Base-by-base conservation (phyloP, 2,797 vertebrate genomes). In the Podarcis lilfordi region DNA sequence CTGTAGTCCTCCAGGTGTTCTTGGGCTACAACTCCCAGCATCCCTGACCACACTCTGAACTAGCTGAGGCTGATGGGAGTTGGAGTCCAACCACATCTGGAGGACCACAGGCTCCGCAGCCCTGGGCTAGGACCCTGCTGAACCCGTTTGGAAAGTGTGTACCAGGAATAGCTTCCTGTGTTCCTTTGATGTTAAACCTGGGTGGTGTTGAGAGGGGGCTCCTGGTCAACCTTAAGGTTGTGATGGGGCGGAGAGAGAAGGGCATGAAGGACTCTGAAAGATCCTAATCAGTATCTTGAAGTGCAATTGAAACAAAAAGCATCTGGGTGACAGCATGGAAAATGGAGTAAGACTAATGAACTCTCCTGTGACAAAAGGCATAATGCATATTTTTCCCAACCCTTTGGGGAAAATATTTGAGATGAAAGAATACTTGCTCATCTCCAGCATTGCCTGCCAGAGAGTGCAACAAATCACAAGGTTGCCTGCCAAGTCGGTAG, bases 391-490 rank as follows among this genome's bases (percentile, higher is more conserved):
- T 32, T 25, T 29, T 1, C 45, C 11, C 69, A 74, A 21, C 37
- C 81, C 40, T 69, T 69, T 86, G 93, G 91, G 77, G 90, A 87
- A 91, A 68, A 35, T 27, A 50, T 91, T 91, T 92, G 83, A 95
- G 93, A 88, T 89, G 81, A 86, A 90, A 66, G 69, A 23, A 0
- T 76, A 29, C 89, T 43, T n/a, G 37, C 59, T 68, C 85, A 86
- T 71, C 85, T 87, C 90, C 43, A 75, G n/a, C 79, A 87, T 82
- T 5, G 0, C 61, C 83, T 91, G 77, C 23, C 55, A 91, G 43
- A 1, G 59, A 9, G 50, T 40, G 5, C n/a, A 71, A 25, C n/a
- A 23, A 43, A 40, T 55, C 6, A 72, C 29, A 23, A 11, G 23
- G 32, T 87, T 82, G 85, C 84, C 50, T 88, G 7, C 68, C 64